Evolutionary conservation across 1,140 invertebrate genomes (phyloP), one percentile per base, ranked within the genome.

Genomic region (Eciton burchellii): DNA sequence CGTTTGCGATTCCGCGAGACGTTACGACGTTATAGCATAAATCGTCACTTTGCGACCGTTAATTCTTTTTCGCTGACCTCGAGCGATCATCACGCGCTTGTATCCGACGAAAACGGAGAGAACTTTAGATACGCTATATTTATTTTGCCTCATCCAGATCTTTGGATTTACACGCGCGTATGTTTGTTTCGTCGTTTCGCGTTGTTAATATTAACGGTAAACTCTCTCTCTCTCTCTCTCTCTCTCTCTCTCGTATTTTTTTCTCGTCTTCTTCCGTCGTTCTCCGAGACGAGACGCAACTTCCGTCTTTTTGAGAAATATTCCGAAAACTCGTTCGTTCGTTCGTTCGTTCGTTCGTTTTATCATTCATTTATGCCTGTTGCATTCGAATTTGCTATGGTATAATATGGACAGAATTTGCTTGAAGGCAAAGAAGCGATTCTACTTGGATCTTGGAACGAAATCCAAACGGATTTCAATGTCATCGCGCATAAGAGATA

Each of bases 121-220:
- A 76, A 65, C 47, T 76, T 76, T 24, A 60, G 45, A 49, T 21
- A 74, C 4, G 16, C 72, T 76, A 65, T 41, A 65, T 76, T 76
- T 76, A 76, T 76, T 65, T 76, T 45, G 59, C 12, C 19, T 26
- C 14, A 45, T 21, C 45, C 59, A 26, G 45, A 52, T 76, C 26
- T 63, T 3, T 52, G 26, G n/a, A 76, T 76, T 52, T 65, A 74
- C 24, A 72, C 52, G 29, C n/a, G n/a, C 4, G 9, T n/a, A n/a
- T n/a, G 24, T 29, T 43, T 41, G 21, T 45, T 59, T 16, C n/a
- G 70, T 49, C n/a, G 41, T 35, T 9, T 14, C 21, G 54, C 21
- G 14, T 35, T 11, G 11, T 35, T 74, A 74, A 74, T 60, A 24
- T 35, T 6, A 6, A 24, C 47, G 41, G 60, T 60, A 74, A 29